These are phyloP conservation scores for Dynastes hyllus DNA, from an alignment of 2,888 invertebrate genomes.

Conservation along the genomic window DNA sequence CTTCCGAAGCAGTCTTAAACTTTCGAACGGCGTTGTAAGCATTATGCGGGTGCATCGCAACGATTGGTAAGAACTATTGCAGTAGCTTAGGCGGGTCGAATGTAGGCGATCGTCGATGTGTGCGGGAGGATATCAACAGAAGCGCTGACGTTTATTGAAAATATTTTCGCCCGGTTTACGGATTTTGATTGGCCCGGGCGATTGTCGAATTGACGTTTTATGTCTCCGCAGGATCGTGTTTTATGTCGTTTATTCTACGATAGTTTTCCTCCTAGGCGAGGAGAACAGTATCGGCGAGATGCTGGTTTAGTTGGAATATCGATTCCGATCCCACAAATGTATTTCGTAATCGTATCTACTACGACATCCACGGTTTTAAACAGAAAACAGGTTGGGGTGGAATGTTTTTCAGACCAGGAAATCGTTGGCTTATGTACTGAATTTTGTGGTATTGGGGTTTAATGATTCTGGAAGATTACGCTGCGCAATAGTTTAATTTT, in stretches of 20 bases:
- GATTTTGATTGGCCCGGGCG: conserved; percentile 31
- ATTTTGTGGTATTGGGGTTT: too few species aligned
- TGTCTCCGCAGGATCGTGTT: conserved; percentile 5
- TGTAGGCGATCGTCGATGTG: not conserved
- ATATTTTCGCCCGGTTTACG: conserved; percentile 37
- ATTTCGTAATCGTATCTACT: too few species aligned
- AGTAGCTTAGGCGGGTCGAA: not conserved
- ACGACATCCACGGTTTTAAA: too few species aligned
- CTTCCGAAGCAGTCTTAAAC: too few species aligned
- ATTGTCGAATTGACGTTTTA: conserved; percentile 29
- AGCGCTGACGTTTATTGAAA: conserved; percentile 40
- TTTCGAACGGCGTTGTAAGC: too few species aligned
- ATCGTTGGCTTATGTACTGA: too few species aligned
- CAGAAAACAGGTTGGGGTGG: not conserved
- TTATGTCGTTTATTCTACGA: conserved; percentile 15
- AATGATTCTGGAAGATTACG: too few species aligned
- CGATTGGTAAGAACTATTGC: not conserved
- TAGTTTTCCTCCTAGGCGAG: not conserved
- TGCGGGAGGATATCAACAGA: conserved; percentile 4
- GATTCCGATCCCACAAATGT: too few species aligned
- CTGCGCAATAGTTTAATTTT: too few species aligned
- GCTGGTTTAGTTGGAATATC: too few species aligned
- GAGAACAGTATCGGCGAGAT: too few species aligned
- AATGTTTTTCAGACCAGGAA: too few species aligned
- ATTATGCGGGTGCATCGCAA: not conserved